A percentile compares a stretch with the other conserved stretches of the same genome.
Conservation (phyloP, 1,140 invertebrate species). For the Myzus persicae region DNA sequence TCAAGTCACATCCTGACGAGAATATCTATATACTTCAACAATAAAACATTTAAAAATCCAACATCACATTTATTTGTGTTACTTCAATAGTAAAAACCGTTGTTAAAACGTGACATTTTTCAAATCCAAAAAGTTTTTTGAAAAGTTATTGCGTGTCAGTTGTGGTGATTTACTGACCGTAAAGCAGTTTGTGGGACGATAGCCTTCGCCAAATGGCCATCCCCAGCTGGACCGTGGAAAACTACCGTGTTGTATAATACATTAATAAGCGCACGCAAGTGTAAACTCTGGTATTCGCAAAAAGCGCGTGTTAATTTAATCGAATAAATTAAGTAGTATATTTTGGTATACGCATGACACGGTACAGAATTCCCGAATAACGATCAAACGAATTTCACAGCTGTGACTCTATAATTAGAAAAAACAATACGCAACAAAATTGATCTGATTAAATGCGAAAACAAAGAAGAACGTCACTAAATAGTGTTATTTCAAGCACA, state of each 20-base stretch:
- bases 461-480: not conserved
- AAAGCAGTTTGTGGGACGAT: not conserved
- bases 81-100: not conserved
- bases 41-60: not conserved
- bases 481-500: not conserved
- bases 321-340: constrained; percentile 10
- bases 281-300: not conserved
- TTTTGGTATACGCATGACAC: not conserved
- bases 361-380: not conserved
- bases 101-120: not conserved
- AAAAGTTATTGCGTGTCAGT: not conserved
- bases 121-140: not conserved
- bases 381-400: not conserved
- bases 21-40: not conserved
- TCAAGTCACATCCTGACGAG: not conserved
- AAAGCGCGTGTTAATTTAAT: not conserved
- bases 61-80: not conserved
- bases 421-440: not conserved
- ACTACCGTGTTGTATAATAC: not conserved
- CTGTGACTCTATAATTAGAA: constrained; percentile 1
- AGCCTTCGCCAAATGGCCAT: not conserved
- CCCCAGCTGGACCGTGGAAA: not conserved
- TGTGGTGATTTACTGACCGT: not conserved
- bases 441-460: not conserved
- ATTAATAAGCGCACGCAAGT: not conserved